Conservation (phyloP, 2,797 vertebrate species). For the Glyptemys insculpta region DNA sequence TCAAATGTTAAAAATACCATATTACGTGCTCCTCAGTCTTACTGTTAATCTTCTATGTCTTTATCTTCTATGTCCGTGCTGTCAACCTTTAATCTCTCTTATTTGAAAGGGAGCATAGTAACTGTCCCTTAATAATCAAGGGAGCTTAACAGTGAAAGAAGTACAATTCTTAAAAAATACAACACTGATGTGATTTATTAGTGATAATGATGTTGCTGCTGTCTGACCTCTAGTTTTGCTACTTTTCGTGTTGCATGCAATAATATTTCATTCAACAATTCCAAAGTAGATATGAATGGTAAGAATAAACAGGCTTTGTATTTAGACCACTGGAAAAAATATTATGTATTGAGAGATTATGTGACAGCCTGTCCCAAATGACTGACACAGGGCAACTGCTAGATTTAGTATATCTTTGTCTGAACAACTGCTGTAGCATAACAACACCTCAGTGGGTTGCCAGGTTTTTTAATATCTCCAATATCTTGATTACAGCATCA, state of each 20-base stretch:
- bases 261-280: conserved; percentile 4
- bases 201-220: conserved; percentile 29
- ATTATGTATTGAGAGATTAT: fast-evolving
- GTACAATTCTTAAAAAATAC: conserved; percentile 49
- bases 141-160: conserved; percentile 36
- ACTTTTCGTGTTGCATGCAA: neutral
- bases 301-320: neutral
- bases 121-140: conserved; percentile 51
- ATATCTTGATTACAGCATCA: neutral
- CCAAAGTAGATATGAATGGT: neutral
- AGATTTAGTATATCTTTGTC: conserved; percentile 24
- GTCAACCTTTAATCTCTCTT: conserved; percentile 35
- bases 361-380: neutral
- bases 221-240: neutral
- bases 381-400: conserved; percentile 19
- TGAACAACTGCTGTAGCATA: conserved; percentile 48
- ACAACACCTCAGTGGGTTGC: conserved; percentile 23
- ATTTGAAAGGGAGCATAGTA: conserved; percentile 26
- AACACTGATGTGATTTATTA: neutral
- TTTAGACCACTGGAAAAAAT: conserved; percentile 26
- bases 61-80: conserved; percentile 11
- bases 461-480: neutral
- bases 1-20: conserved; percentile 27
- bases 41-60: neutral
- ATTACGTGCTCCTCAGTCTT: neutral